Percentiles rank a stretch among this genome's conserved stretches.
Evolutionary conservation across 2,797 vertebrate genomes (phyloP).

Genomic region (Gymnoscopelus braueri): DNA sequence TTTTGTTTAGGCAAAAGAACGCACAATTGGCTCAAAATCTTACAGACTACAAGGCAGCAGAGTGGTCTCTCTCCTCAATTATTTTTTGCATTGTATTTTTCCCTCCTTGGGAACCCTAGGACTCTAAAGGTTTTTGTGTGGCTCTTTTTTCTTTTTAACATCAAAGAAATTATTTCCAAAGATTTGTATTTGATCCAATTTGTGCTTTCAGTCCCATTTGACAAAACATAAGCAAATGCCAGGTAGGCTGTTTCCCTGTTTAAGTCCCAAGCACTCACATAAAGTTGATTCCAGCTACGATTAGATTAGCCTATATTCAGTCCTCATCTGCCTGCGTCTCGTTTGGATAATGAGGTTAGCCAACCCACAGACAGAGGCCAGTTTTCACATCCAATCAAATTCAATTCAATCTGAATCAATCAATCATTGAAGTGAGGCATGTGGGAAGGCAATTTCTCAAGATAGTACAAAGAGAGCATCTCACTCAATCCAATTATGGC

Average conservation of each 20-base stretch:
- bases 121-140: too few relatives aligned
- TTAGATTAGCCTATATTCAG: slow-evolving; percentile 24
- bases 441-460: slow-evolving; percentile 14
- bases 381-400: slow-evolving; percentile 37
- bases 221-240: slow-evolving; percentile 12
- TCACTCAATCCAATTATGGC: slow-evolving; percentile 1
- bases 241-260: neutral
- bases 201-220: slow-evolving; percentile 1
- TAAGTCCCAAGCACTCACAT: slow-evolving; percentile 7
- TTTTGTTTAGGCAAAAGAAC: too few relatives aligned
- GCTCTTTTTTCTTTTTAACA: neutral
- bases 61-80: too few relatives aligned
- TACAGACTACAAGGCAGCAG: too few relatives aligned
- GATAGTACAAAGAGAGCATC: neutral
- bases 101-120: too few relatives aligned
- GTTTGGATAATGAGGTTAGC: slow-evolving; percentile 55
- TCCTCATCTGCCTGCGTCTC: slow-evolving; percentile 36
- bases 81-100: too few relatives aligned
- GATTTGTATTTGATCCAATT: neutral
- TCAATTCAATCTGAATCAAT: slow-evolving; percentile 25
- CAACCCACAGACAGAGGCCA: slow-evolving; percentile 35
- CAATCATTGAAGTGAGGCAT: slow-evolving; percentile 12
- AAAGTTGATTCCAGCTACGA: slow-evolving; percentile 29
- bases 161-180: neutral
- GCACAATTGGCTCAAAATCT: too few relatives aligned